These are phyloP conservation scores for Limnephilus auricula DNA, from an alignment of 2,888 invertebrate species.

Conservation along the genomic window DNA sequence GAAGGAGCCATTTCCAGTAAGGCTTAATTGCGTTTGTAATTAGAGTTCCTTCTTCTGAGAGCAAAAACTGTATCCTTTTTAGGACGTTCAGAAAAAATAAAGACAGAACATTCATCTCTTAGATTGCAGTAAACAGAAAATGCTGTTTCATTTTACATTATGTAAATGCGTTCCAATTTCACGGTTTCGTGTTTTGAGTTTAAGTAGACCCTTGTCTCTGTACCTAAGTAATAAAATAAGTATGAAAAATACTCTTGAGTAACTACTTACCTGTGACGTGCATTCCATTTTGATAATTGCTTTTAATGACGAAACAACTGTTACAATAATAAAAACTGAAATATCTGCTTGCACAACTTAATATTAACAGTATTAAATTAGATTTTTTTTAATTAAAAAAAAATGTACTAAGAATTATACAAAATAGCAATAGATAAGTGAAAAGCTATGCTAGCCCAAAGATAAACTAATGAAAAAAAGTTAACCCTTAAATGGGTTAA, in stretches of 20 bases:
- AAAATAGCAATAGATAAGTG: too few species aligned
- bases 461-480: neutral
- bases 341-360: too few species aligned
- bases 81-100: slow-evolving; percentile 13
- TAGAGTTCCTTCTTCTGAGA: slow-evolving; percentile 27
- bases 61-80: slow-evolving; percentile 43
- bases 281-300: neutral
- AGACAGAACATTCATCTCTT: slow-evolving; percentile 20
- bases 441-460: neutral
- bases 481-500: neutral
- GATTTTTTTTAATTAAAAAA: too few species aligned
- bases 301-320: too few species aligned
- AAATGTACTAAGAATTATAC: too few species aligned
- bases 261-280: neutral
- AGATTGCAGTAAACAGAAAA: slow-evolving; percentile 16
- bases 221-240: neutral
- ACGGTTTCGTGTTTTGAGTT: neutral
- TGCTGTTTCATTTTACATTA: slow-evolving; percentile 3
- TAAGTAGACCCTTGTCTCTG: neutral
- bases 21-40: slow-evolving; percentile 53
- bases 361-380: too few species aligned
- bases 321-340: too few species aligned
- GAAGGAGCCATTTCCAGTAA: slow-evolving; percentile 23
- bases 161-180: neutral
- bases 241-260: neutral